phyloP scores from a whole-genome alignment of 2,888 invertebrate genomes.

The Eumacrocentrus americanus region DNA sequence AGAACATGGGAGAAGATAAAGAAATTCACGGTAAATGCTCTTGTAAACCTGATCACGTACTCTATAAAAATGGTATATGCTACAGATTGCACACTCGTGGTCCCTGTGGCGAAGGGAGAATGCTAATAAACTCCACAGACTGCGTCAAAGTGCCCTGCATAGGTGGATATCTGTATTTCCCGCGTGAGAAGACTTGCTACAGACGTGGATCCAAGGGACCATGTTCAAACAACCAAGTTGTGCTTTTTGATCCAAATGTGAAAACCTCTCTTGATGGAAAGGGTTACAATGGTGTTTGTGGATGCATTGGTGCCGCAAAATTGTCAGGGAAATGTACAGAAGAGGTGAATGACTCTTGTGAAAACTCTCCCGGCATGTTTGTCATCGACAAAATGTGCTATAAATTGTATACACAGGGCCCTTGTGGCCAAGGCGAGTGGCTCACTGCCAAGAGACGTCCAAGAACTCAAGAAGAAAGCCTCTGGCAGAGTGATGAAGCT shows the following conservation, averaged over 20 bases:
- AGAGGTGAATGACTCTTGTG: slow-evolving; percentile 63
- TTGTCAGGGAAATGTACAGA: slow-evolving; percentile 50
- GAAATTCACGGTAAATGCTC: slow-evolving; percentile 67
- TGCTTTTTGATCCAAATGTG: slow-evolving; percentile 81
- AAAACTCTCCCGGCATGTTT: slow-evolving; percentile 69
- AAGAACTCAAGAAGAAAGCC: slow-evolving; percentile 42
- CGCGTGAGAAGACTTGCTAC: slow-evolving; percentile 76
- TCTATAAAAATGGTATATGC: slow-evolving; percentile 71
- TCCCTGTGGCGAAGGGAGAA: slow-evolving; percentile 73
- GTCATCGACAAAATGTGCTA: slow-evolving; percentile 75
- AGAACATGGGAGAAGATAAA: slow-evolving; percentile 36
- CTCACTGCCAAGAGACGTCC: slow-evolving; percentile 66
- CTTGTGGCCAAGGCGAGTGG: slow-evolving; percentile 77
- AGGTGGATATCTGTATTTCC: slow-evolving; percentile 77
- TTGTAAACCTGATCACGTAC: slow-evolving; percentile 74
- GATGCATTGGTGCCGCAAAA: slow-evolving; percentile 66
- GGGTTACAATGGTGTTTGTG: slow-evolving; percentile 82
- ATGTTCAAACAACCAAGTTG: slow-evolving; percentile 74
- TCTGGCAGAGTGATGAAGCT: slow-evolving; percentile 44
- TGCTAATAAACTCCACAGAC: slow-evolving; percentile 72
- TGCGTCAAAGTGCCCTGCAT: slow-evolving; percentile 77
- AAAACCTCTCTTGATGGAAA: slow-evolving; percentile 80
- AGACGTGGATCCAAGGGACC: slow-evolving; percentile 80
- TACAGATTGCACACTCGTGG: slow-evolving; percentile 81
- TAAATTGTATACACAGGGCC: slow-evolving; percentile 78